Evolutionary conservation across 2,888 invertebrate genomes (phyloP), one percentile per base, ranked within the genome.

Genomic region (Lordiphosa andalusiaca): DNA sequence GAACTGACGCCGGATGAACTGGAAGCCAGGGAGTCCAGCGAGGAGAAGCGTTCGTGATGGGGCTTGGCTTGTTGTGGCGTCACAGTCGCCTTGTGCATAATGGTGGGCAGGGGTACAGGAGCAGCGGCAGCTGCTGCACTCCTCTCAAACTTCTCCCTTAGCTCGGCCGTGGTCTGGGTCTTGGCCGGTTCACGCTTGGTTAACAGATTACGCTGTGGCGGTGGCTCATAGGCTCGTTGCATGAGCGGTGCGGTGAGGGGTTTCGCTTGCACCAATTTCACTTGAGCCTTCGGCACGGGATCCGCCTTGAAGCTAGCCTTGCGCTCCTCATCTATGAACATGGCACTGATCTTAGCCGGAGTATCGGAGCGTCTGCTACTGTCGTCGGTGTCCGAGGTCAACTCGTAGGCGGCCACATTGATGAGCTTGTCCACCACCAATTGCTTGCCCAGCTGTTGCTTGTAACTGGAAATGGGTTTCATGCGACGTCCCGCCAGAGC

Each of bases 1-100:
- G 90, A 88, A n/a, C 88, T 89, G 2, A 90, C 89, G 9, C 90
- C 90, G 16, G 89, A 89, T 2, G 89, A 89, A 19, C 89, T 89
- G 1, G 90, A 89, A 6, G 90, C 89, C 59, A 90, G 73, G 2
- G 90, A 90, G 42, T 90, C 90, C 64, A 89, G 61, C 3, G 90
- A 90, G 1, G 90, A 89, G 66, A 89, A 90, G 30, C 90, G 80
- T 48, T 90, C 90, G 41, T 90, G 90, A 48, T 89, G 88, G 0
- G 77, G 83, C 47, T 84, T 84, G 10, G 55, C 53, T 6, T 9
- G 38, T 13, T 42, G 68, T 12, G 13, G 6, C 12, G n/a, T 12
- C 30, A n/a, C 46, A 33, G 50, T 47, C 38, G 36, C 30, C 23
- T 33, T 42, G 52, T 52, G 41, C 23, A 67, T 51, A 10, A 48